Percentiles rank a stretch among this genome's conserved stretches.
phyloP scores from a whole-genome alignment of 2,113 vertebrate genomes.

The Corydoras maculifer region DNA sequence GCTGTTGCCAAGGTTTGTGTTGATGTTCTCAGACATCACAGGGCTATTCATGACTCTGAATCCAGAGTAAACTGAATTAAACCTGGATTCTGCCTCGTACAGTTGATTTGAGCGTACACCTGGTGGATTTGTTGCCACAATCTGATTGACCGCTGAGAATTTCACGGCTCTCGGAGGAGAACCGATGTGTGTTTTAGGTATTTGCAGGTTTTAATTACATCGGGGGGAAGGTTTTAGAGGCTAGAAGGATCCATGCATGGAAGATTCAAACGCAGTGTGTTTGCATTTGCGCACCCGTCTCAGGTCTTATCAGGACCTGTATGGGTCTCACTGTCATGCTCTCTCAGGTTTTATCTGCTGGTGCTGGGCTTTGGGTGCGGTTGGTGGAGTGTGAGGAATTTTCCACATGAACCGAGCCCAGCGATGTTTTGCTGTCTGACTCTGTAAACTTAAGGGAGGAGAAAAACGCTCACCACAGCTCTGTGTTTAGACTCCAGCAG shows the following conservation, averaged over 20 bases:
- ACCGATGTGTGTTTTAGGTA: not conserved
- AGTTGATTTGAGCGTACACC: not conserved
- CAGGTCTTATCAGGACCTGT: not conserved
- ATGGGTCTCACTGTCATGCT: conserved; percentile 14
- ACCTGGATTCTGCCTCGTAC: not conserved
- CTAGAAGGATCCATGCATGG: too few relatives aligned
- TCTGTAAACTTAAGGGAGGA: conserved; percentile 3
- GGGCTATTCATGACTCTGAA: conserved; percentile 10
- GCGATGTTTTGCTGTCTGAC: not conserved
- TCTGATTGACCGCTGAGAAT: not conserved
- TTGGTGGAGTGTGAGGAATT: conserved; percentile 23
- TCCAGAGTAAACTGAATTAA: conserved; percentile 2
- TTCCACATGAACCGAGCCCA: conserved; percentile 12
- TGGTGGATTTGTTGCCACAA: not conserved
- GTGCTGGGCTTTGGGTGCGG: conserved; percentile 18
- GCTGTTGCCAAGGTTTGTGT: conserved; percentile 14
- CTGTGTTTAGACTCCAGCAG: not conserved
- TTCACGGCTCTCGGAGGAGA: not conserved
- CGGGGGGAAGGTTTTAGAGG: too few relatives aligned
- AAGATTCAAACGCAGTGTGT: too few relatives aligned
- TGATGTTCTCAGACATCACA: conserved; percentile 16
- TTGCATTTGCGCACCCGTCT: too few relatives aligned
- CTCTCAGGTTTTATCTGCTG: conserved; percentile 21
- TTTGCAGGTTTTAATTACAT: too few relatives aligned
- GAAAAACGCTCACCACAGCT: not conserved